phyloP scores from a whole-genome alignment of 2,797 vertebrate genomes.

The Sardinella longiceps region DNA sequence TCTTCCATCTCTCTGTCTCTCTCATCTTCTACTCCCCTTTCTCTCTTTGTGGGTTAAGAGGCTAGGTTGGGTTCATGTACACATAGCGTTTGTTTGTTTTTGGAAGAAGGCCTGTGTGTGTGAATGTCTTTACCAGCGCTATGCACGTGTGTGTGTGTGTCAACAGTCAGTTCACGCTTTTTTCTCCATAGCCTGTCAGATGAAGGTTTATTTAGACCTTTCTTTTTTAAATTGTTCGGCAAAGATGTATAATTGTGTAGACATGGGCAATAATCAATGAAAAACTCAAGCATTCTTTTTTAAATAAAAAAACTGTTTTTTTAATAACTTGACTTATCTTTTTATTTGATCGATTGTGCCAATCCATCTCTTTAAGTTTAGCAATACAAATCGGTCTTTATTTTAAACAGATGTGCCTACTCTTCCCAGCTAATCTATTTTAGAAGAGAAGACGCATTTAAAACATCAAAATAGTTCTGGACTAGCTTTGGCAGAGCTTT shows the following conservation, averaged over 20 bases:
- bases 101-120: not conserved
- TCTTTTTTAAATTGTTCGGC: no score
- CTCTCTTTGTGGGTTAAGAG: not conserved
- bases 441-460: not conserved
- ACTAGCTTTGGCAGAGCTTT: not conserved
- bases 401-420: not conserved
- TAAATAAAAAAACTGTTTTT: not conserved
- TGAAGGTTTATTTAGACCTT: not conserved
- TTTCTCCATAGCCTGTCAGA: not conserved
- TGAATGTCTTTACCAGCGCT: not conserved
- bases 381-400: not conserved
- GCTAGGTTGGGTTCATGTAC: not conserved
- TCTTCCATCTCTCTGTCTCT: slow-evolving; percentile 30
- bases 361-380: not conserved
- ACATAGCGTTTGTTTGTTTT: not conserved
- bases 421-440: not conserved
- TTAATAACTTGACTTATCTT: not conserved
- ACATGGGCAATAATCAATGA: not conserved
- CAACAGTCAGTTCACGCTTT: not conserved
- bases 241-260: slow-evolving; percentile 5
- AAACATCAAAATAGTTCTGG: not conserved
- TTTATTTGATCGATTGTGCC: not conserved
- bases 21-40: slow-evolving; percentile 21
- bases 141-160: not conserved
- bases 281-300: not conserved